Evolutionary conservation across 2,888 invertebrate species (phyloP).

Genomic region (Sinotaia quadrata): DNA sequence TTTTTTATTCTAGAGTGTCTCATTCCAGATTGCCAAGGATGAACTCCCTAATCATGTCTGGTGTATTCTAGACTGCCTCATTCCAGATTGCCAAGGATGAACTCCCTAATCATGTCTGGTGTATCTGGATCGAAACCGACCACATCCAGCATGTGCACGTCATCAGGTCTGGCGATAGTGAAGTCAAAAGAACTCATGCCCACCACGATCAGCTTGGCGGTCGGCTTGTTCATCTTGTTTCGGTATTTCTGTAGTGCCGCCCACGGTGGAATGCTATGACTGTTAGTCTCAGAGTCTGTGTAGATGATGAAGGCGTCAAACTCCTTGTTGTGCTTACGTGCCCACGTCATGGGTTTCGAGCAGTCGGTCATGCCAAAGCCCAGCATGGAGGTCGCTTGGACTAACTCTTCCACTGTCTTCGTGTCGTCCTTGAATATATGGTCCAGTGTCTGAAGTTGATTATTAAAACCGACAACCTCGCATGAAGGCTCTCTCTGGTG

Average conservation of each 20-base stretch:
- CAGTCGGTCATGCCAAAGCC: conserved; percentile 59
- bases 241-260: conserved; percentile 77
- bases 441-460: conserved; percentile 41
- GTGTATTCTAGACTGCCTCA: too few species aligned
- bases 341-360: conserved; percentile 76
- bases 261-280: conserved; percentile 74
- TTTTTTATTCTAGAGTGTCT: too few species aligned
- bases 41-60: too few species aligned
- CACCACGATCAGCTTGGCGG: conserved; percentile 60
- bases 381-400: conserved; percentile 35
- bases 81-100: conserved; percentile 40
- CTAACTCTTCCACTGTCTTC: conserved; percentile 43
- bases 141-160: conserved; percentile 72
- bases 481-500: conserved; percentile 53
- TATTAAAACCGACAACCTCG: conserved; percentile 56
- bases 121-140: conserved; percentile 71
- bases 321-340: conserved; percentile 75
- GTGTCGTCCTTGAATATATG: conserved; percentile 36
- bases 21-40: too few species aligned
- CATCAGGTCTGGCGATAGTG: conserved; percentile 72
- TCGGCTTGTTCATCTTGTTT: conserved; percentile 67
- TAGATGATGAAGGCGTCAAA: conserved; percentile 84
- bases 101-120: conserved; percentile 68
- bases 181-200: conserved; percentile 69
- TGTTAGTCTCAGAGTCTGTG: conserved; percentile 75